A percentile compares a stretch with the other conserved stretches of the same genome.
Evolutionary conservation across 2,888 invertebrate genomes (phyloP).

Genomic region (Alcis repandata): DNA sequence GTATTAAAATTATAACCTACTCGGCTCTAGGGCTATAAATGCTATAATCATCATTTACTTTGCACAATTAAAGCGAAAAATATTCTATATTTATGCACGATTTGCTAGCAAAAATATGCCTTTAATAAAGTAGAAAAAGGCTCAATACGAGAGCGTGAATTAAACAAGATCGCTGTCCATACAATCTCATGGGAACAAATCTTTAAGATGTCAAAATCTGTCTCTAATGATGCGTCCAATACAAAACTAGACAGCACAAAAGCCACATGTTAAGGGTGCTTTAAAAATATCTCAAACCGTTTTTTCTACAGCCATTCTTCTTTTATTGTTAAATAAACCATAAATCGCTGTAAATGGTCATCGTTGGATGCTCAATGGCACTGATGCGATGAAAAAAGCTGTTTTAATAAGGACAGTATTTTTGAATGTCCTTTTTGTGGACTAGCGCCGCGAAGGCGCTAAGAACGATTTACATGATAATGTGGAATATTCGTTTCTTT

Average conservation of each 20-base stretch:
- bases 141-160: slow-evolving; percentile 50
- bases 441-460: slow-evolving; percentile 79
- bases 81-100: neutral
- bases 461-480: slow-evolving; percentile 77
- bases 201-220: slow-evolving; percentile 69
- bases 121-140: slow-evolving; percentile 6
- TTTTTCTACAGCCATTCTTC: slow-evolving; percentile 66
- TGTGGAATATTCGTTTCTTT: slow-evolving; percentile 67
- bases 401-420: slow-evolving; percentile 69
- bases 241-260: slow-evolving; percentile 66
- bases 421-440: slow-evolving; percentile 65
- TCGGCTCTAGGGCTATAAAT: too few relatives aligned
- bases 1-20: neutral
- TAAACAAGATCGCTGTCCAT: slow-evolving; percentile 51
- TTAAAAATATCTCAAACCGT: slow-evolving; percentile 59
- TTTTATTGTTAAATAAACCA: slow-evolving; percentile 85
- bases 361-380: slow-evolving; percentile 72
- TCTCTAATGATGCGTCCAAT: slow-evolving; percentile 75
- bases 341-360: slow-evolving; percentile 84
- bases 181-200: slow-evolving; percentile 71
- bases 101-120: neutral
- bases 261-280: slow-evolving; percentile 61
- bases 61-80: neutral
- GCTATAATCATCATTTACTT: neutral
- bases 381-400: slow-evolving; percentile 57